Percentiles rank a stretch among this genome's conserved stretches.
phyloP scores from a whole-genome alignment of 2,797 vertebrate genomes.

The Hephaestus fuliginosus region DNA sequence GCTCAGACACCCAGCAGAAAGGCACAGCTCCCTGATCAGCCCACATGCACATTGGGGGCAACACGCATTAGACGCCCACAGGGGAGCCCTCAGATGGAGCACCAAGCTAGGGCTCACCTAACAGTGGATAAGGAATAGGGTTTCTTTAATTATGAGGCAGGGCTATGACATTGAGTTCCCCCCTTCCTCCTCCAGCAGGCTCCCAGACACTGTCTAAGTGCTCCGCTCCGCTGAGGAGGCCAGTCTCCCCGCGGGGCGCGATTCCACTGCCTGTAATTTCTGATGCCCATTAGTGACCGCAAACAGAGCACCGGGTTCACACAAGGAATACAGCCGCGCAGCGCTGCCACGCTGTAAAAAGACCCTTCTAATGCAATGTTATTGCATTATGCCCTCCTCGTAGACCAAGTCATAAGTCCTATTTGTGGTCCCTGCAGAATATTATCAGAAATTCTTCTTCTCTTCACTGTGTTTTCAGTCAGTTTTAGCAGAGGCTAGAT shows the following conservation, averaged over 20 bases:
- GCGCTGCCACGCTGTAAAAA: slow-evolving; percentile 76
- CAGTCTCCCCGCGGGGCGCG: slow-evolving; percentile 82
- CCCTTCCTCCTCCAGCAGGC: slow-evolving; percentile 77
- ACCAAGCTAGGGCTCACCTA: slow-evolving; percentile 79
- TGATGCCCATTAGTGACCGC: slow-evolving; percentile 87
- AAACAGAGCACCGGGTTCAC: slow-evolving; percentile 84
- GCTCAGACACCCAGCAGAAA: slow-evolving; percentile 75
- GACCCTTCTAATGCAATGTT: slow-evolving; percentile 83
- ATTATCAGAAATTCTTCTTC: slow-evolving; percentile 76
- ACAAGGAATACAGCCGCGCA: slow-evolving; percentile 75
- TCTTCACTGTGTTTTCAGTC: slow-evolving; percentile 55
- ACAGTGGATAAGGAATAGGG: slow-evolving; percentile 84
- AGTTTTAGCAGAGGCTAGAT: slow-evolving; percentile 45
- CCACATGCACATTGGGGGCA: slow-evolving; percentile 78
- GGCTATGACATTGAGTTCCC: slow-evolving; percentile 82
- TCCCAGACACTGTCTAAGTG: slow-evolving; percentile 86
- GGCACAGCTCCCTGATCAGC: slow-evolving; percentile 71
- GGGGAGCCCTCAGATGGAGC: slow-evolving; percentile 76
- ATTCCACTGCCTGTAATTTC: slow-evolving; percentile 85
- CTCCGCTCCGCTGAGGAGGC: slow-evolving; percentile 82
- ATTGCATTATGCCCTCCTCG: slow-evolving; percentile 84
- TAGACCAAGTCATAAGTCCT: slow-evolving; percentile 82
- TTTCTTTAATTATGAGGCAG: slow-evolving; percentile 86
- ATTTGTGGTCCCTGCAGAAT: slow-evolving; percentile 80
- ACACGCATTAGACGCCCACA: slow-evolving; percentile 79